Evolutionary conservation across 2,797 vertebrate genomes (phyloP), one percentile per base, ranked within the genome.

Genomic region (Pseudochromis fuscus): DNA sequence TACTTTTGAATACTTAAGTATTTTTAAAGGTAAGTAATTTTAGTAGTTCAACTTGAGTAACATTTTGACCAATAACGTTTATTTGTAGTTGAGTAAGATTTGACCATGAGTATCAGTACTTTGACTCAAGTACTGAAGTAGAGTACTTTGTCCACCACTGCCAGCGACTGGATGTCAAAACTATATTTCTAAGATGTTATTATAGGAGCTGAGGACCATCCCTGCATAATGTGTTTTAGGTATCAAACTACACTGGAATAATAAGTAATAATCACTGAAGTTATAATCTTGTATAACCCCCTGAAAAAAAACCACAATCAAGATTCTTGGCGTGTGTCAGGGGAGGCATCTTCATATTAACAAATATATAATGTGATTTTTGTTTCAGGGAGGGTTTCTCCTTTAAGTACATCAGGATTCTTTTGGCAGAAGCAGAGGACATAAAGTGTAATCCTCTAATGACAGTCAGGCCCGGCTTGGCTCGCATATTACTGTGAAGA

Each of bases 381-480:
- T 79, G 56, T 73, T 75, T 83, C 8, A 25, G 67, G 48, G 38
- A 24, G 28, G 64, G 66, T 62, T 31, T 48, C 67, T 74, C 42
- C 64, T 80, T 58, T 67, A 74, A 80, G 70, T 76, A 62, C 75
- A 82, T 68, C 51, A 51, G 61, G 74, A 77, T 77, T 82, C 45
- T 72, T 72, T 80, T 89, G 86, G 87, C 84, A 83, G 72, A 57
- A 28, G 82, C 68, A 55, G 70, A 82, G 77, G 81, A 87, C 89
- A 84, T 87, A 74, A 88, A 90, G 79, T 80, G 72, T 89, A 92
- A 90, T 93, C 92, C 81, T 89, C 79, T 91, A 91, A 92, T 91
- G 88, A 87, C 88, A 85, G 84, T 77, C 77, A 40, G 87, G 72
- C 71, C 70, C 15, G 24, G 69, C 77, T 83, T 75, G 87, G 85